Percentiles rank a stretch among this genome's conserved stretches.
Conservation (phyloP, 1,140 invertebrate genomes). For the Drosophila cardini region DNA sequence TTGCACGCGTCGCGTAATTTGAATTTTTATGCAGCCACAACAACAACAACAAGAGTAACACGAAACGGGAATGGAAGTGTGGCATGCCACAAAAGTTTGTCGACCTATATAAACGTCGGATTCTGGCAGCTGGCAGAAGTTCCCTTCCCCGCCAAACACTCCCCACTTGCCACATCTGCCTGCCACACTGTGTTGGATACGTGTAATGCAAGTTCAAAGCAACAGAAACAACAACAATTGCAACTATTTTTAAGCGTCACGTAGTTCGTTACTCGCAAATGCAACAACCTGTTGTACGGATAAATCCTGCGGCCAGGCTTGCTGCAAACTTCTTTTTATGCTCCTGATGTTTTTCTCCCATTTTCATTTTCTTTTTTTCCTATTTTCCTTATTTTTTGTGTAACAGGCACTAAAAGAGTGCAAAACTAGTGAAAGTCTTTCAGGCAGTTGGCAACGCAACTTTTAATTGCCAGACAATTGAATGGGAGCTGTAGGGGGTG, state of each 20-base stretch:
- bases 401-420: neutral
- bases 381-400: neutral
- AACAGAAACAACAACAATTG: constrained; percentile 54
- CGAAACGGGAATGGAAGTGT: neutral
- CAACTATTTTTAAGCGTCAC: constrained; percentile 78
- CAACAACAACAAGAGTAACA: constrained; percentile 50
- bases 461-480: constrained; percentile 59
- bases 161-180: constrained; percentile 2
- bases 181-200: constrained; percentile 55
- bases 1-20: constrained; percentile 72
- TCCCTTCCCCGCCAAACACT: constrained; percentile 1
- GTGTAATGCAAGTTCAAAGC: constrained; percentile 81
- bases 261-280: constrained; percentile 62
- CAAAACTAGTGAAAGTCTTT: constrained; percentile 50
- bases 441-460: constrained; percentile 48
- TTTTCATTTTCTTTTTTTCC: constrained; percentile 4
- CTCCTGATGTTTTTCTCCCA: neutral
- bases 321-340: constrained; percentile 17
- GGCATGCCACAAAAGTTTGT: constrained; percentile 80
- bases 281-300: constrained; percentile 79
- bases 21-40: constrained; percentile 75
- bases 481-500: constrained; percentile 24
- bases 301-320: constrained; percentile 52
- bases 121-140: constrained; percentile 45
- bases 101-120: constrained; percentile 76